phyloP scores from a whole-genome alignment of 2,113 vertebrate species.

The Festucalex cinctus region DNA sequence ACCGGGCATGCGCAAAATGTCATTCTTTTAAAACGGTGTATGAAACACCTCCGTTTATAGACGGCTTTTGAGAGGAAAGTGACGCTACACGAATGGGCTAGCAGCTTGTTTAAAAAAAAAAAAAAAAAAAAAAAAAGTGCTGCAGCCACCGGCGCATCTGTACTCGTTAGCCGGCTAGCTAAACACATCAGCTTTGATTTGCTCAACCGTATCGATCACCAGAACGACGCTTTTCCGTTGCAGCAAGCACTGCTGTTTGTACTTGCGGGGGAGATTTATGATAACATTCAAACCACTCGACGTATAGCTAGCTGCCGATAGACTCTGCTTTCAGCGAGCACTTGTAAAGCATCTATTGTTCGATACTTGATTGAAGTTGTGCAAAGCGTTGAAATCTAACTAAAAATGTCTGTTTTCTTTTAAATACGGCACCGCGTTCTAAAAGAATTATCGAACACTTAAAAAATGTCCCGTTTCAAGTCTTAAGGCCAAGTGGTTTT shows the following conservation, averaged over 20 bases:
- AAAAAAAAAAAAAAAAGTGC: not conserved
- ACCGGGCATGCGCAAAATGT: not conserved
- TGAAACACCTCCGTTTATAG: not conserved
- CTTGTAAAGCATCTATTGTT: constrained; percentile 55
- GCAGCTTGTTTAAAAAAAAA: constrained; percentile 28
- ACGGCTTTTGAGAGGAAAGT: constrained; percentile 40
- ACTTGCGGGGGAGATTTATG: accelerated
- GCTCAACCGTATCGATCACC: not conserved
- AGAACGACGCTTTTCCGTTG: accelerated
- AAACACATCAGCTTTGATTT: constrained; percentile 7
- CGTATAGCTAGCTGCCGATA: not conserved
- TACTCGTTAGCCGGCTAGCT: constrained; percentile 29
- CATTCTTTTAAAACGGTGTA: not conserved
- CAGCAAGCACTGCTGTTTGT: accelerated
- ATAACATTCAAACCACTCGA: not conserved
- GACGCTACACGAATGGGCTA: constrained; percentile 39
- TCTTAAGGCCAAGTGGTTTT: constrained; percentile 13
- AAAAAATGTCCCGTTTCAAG: not conserved
- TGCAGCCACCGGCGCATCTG: constrained; percentile 47
- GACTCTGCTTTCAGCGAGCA: constrained; percentile 6
- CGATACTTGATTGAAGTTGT: constrained; percentile 53
- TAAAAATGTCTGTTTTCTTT: not conserved
- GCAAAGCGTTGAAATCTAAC: constrained; percentile 22
- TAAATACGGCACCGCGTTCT: not conserved
- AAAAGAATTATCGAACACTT: not conserved